phyloP scores from a whole-genome alignment of 2,888 invertebrate species.

The Copidosoma aretas region DNA sequence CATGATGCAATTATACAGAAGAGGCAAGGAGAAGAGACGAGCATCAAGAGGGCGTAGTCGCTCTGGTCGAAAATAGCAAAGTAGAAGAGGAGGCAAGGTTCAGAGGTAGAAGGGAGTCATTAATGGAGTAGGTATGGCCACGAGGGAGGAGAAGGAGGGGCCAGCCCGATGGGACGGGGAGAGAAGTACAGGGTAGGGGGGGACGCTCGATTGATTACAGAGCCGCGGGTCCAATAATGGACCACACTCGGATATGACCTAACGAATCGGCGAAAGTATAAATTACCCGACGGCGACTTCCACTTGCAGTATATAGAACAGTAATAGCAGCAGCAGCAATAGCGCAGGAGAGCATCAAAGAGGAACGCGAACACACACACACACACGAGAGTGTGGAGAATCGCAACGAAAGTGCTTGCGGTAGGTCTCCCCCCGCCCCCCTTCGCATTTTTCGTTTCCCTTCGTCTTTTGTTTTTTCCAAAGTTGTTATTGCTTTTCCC shows the following conservation, averaged over 20 bases:
- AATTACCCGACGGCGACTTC: conserved; percentile 36
- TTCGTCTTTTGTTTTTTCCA: no score
- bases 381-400: conserved; percentile 17
- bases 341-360: conserved; percentile 24
- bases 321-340: neutral
- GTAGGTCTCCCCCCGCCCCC: neutral
- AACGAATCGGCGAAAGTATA: conserved; percentile 44
- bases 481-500: no score
- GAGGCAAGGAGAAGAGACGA: no score
- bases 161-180: neutral
- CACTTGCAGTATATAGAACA: neutral
- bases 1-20: neutral
- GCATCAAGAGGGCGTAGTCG: neutral
- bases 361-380: conserved; percentile 12
- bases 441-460: no score
- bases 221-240: conserved; percentile 32
- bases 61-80: neutral
- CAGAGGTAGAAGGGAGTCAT: neutral
- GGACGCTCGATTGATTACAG: conserved; percentile 36
- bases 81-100: neutral
- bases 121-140: conserved; percentile 19
- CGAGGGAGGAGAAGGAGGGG: neutral
- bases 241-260: conserved; percentile 21
- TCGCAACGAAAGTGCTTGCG: neutral
- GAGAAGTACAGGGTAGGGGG: neutral